Evolutionary conservation across 2,797 vertebrate species (phyloP), one percentile per base, ranked within the genome.

Genomic region (Parotocinclus haroldoi): DNA sequence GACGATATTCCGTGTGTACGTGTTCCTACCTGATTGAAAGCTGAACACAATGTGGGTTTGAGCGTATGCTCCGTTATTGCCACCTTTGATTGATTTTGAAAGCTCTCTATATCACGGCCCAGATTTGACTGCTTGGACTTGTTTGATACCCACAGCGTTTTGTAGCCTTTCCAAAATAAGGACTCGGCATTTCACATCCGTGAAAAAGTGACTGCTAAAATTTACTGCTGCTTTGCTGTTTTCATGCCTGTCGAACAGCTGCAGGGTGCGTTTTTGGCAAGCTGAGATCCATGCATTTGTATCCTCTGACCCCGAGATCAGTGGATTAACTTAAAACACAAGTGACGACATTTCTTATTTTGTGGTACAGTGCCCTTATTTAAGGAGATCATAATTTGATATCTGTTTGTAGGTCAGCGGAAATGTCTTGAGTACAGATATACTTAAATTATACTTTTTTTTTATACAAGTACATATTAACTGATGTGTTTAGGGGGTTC

Each of bases 41-140:
- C 16, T 9, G 18, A 45, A 17, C 11, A 38, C 42, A 19, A 14
- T 7, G 67, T 19, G 17, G 58, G 36, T 50, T 39, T 9, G 16
- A 12, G 40, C 40, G 27, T 5, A 5, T 27, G 27, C 27, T 27
- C 27, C 27, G 27, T 27, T 27, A 27, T 27, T 27, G 27, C 27
- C 27, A 27, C 27, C 27, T 27, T 27, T 27, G 27, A 27, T 27
- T 27, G 27, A 44, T 62, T 58, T 39, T 44, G 57, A 58, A 45
- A 45, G 57, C 57, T 27, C 36, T 38, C 27, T 27, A 9, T 27
- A 17, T 17, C 45, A 6, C 17, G 14, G 17, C 17, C 14, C 7
- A 14, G 10, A 44, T 10, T 64, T 52, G 27, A 36, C 54, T 44
- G 53, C 50, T 57, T 14, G 53, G 48, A 63, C 38, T 50, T 40